Evolutionary conservation across 2,888 invertebrate genomes (phyloP), one percentile per base, ranked within the genome.

Genomic region (Furcula furcula): DNA sequence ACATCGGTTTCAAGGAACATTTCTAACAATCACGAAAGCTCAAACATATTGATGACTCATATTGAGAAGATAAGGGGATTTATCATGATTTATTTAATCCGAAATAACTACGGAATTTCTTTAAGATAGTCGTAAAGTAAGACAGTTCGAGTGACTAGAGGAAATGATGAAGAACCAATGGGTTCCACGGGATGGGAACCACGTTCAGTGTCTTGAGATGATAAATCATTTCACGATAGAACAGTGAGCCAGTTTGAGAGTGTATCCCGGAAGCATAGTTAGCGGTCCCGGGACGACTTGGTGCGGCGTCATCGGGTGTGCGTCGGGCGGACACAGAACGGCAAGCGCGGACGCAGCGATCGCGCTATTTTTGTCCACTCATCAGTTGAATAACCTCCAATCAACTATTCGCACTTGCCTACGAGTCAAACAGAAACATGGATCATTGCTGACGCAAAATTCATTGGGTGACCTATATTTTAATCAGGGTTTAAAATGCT

Each of bases 331-430:
- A 60, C 58, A 52, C 61, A 53, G 56, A 49, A 40, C 55, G 62
- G 62, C 60, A 73, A 69, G 74, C 69, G 69, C 73, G 67, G 62
- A 59, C 70, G 63, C 54, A 65, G 66, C 59, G 79, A 76, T 71
- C 76, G 77, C 61, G 77, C 85, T 88, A 87, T 88, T 88, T 88
- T 68, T 67, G 83, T 76, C 66, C 67, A 76, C 71, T 55, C 77
- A 84, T 69, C 82, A 85, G 88, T 88, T 88, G 86, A 88, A 87
- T 87, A 85, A 87, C 88, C 88, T 86, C 85, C 83, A 87, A 87
- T 88, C 84, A 86, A 82, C 80, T 88, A 86, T 87, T 86, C 76
- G 86, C 86, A 86, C 77, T 86, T 75, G 78, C 75, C 77, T 77
- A 74, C 62, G 63, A 74, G 67, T 65, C 61, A 67, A 50, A 59